Evolutionary conservation across 2,113 vertebrate species (phyloP).

Genomic region (Brachypteracias leptosomus): DNA sequence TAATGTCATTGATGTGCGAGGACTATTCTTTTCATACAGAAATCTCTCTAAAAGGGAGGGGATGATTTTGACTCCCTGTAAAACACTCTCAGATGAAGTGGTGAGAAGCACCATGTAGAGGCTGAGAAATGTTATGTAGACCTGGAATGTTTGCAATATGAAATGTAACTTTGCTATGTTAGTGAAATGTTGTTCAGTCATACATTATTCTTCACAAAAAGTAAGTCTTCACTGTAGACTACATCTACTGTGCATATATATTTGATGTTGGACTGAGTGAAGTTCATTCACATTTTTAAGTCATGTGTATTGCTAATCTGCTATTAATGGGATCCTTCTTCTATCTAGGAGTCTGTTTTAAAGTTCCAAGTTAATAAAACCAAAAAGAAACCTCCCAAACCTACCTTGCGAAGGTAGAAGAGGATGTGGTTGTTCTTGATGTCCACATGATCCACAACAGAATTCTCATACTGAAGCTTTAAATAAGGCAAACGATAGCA

Average conservation of each 20-base stretch:
- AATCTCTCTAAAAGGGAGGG: not conserved
- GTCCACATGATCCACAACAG: constrained; percentile 40
- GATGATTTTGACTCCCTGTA: not conserved
- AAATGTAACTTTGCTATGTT: not conserved
- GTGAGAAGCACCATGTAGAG: not conserved
- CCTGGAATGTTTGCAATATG: not conserved
- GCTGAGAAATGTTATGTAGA: not conserved
- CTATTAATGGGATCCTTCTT: not conserved
- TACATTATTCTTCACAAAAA: not conserved
- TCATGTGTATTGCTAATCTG: not conserved
- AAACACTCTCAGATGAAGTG: not conserved
- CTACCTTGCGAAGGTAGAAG: constrained; percentile 64
- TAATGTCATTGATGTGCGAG: not conserved
- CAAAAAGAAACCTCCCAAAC: not conserved
- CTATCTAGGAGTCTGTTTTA: not conserved
- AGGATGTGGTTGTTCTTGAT: constrained; percentile 54
- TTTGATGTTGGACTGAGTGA: not conserved
- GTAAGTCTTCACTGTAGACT: not conserved
- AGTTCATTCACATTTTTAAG: not conserved
- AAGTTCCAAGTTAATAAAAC: not conserved
- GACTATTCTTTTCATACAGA: not conserved
- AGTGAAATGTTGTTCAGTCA: not conserved
- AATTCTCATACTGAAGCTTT: constrained; percentile 39
- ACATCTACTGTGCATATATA: not conserved
- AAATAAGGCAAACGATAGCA: not conserved